A percentile compares a stretch with the other conserved stretches of the same genome.
Evolutionary conservation across 2,888 invertebrate species (phyloP).

Genomic region (Digitonthophagus gazella): DNA sequence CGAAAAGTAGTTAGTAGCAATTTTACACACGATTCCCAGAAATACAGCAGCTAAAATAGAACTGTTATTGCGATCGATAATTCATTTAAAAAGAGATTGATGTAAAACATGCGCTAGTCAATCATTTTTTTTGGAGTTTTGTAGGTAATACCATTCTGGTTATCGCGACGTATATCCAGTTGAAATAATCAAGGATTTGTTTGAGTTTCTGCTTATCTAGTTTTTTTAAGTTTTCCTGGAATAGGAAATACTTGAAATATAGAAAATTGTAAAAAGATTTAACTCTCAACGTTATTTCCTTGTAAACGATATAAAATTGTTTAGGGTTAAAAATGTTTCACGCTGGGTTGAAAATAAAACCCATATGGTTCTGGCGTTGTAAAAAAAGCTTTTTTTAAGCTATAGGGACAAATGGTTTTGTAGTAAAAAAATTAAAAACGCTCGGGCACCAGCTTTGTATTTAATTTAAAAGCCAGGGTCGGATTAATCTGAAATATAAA

Average conservation of each 20-base stretch:
- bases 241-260: neutral
- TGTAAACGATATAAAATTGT: no score
- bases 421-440: neutral
- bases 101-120: neutral
- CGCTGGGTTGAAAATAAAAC: neutral
- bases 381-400: neutral
- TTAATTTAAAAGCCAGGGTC: neutral
- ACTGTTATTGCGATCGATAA: neutral
- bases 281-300: no score
- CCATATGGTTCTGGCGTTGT: neutral
- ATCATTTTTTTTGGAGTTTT: neutral
- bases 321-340: neutral
- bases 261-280: slow-evolving; percentile 1
- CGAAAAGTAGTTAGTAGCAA: neutral
- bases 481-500: neutral
- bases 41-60: neutral
- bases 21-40: neutral
- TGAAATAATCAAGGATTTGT: neutral
- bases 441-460: neutral
- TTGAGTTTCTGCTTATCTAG: neutral
- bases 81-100: neutral
- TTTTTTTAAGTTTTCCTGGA: no score
- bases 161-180: neutral
- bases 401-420: neutral
- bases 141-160: neutral